These are phyloP conservation scores for Sapajus apella DNA, from an alignment of 2,113 vertebrate genomes.

Conservation along the genomic window DNA sequence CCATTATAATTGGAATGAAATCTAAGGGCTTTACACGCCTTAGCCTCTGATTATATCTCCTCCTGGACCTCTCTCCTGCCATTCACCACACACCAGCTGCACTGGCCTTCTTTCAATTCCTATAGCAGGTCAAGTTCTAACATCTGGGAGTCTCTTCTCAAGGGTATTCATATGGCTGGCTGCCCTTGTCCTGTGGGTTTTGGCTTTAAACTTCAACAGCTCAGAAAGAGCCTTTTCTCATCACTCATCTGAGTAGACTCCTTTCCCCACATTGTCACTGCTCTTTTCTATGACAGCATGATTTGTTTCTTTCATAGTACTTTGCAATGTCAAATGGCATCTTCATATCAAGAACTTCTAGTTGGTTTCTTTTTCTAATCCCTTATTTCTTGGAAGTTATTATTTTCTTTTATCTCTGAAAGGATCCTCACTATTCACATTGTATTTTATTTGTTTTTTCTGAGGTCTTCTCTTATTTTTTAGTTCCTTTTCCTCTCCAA, in stretches of 20 bases:
- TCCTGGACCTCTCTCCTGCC: not conserved
- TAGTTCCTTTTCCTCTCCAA: not conserved
- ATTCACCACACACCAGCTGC: not conserved
- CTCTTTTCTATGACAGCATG: not conserved
- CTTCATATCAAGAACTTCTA: not conserved
- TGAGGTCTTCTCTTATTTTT: not conserved
- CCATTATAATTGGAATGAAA: constrained; percentile 45
- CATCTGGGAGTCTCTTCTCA: not conserved
- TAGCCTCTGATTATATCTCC: not conserved
- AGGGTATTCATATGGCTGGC: not conserved
- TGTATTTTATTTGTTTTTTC: not conserved
- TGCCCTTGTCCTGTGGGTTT: not conserved
- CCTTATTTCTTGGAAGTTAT: not conserved
- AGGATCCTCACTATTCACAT: not conserved
- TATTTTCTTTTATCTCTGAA: constrained; percentile 21
- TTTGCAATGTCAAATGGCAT: not conserved
- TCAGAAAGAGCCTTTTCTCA: not conserved
- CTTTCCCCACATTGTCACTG: not conserved
- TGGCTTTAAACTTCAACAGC: not conserved
- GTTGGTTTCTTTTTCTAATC: not conserved
- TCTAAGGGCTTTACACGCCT: constrained; percentile 26
- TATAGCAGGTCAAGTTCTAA: not conserved
- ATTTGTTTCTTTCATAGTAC: not conserved
- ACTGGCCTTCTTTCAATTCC: not conserved
- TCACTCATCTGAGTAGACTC: not conserved